Evolutionary conservation across 1,140 invertebrate species (phyloP), one percentile per base, ranked within the genome.

Genomic region (Meloidogyne hapla): DNA sequence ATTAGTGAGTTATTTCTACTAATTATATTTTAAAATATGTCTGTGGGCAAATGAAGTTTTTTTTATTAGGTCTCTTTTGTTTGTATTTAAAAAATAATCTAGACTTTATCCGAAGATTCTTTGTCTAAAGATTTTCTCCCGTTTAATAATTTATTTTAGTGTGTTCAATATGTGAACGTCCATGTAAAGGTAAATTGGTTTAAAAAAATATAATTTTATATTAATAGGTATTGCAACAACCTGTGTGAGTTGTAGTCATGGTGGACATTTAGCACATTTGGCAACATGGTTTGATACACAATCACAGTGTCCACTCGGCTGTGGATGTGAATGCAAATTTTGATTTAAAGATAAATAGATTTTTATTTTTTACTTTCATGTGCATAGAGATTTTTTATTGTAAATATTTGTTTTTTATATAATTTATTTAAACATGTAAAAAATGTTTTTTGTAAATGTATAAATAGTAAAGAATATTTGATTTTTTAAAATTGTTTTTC

Each of bases 251-350:
- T 77, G 76, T 68, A 77, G 76, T 26, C 76, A 77, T 13, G 76
- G 76, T 28, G 76, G 76, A 48, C 76, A 77, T 45, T 67, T 77
- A 23, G n/a, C 33, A 8, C 76, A 77, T 69, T 56, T 77, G 13
- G 66, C 64, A 18, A 42, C 26, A 48, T 77, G 76, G 76, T 77
- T 77, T 76, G 70, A 77, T 18, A 28, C 75, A 15, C 76, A 77
- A 18, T 75, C 76, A 42, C 56, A 28, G 13, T 77, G 76, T 45
- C 76, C 76, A 23, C 45, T 78, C 1, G 65, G 75, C 26, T 77
- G 76, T 77, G 76, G 76, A 15, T 77, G 76, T 38, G 76, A 81
- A 64, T 74, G 56, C 21, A 45, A 75, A 83, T 78, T 83, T 74
- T 75, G 42, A 73, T 5, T 40, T 8, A 21, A 72, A 15, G 13